Conservation (phyloP, 2,797 vertebrate species). For the Sebastes cheni region DNA sequence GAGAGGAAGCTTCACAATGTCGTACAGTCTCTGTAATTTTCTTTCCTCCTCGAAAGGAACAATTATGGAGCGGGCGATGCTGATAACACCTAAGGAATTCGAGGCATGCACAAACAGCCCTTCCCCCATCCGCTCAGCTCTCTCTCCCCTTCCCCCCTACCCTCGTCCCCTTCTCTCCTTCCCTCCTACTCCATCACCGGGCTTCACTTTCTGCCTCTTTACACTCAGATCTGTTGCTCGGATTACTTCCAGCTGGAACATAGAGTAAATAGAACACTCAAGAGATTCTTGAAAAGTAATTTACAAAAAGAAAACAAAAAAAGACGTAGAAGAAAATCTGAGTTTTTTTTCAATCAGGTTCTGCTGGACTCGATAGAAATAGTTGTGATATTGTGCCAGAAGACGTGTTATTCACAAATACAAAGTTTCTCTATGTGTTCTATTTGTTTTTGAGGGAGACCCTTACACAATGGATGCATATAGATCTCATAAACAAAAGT, state of each 20-base stretch:
- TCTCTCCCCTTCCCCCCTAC: conserved; percentile 42
- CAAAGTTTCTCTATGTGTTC: background rate
- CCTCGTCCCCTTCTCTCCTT: conserved; percentile 56
- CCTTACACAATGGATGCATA: background rate
- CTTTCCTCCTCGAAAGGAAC: conserved; percentile 61
- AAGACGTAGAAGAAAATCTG: background rate
- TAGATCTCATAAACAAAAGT: background rate
- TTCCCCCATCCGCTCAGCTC: conserved; percentile 67
- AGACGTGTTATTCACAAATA: background rate
- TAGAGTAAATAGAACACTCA: conserved; percentile 28
- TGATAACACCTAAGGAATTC: conserved; percentile 84
- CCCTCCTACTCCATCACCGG: conserved; percentile 67
- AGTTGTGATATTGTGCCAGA: background rate
- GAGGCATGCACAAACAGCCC: conserved; percentile 83
- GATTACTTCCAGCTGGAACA: conserved; percentile 71
- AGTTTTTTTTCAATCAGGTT: background rate
- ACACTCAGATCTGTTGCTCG: conserved; percentile 62
- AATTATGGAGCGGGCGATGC: conserved; percentile 73
- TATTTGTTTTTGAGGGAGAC: background rate
- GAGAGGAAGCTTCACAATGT: conserved; percentile 27
- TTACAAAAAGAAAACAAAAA: conserved; percentile 7
- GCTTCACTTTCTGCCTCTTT: conserved; percentile 56
- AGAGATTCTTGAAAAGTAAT: conserved; percentile 24
- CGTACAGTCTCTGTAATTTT: conserved; percentile 37
- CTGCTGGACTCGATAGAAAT: background rate